Conservation (phyloP, 1,140 invertebrate genomes). For the Anastrepha ludens region DNA sequence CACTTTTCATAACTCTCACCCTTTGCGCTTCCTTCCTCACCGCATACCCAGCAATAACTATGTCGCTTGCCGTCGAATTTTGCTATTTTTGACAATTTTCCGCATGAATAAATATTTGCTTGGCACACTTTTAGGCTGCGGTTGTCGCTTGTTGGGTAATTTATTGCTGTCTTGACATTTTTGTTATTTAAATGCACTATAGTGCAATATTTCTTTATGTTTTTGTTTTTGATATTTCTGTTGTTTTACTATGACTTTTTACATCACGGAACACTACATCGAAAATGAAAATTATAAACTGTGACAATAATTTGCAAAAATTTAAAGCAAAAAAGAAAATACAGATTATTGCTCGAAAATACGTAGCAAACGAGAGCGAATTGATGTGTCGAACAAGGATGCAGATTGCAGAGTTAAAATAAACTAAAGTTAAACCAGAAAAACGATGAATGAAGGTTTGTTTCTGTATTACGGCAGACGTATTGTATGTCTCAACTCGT, state of each 20-base stretch:
- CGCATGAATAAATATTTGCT: slow-evolving; percentile 27
- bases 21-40: not conserved
- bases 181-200: not conserved
- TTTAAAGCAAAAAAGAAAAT: too few relatives aligned
- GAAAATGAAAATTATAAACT: not conserved
- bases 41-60: not conserved
- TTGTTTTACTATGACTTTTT: not conserved
- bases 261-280: not conserved
- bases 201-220: too few relatives aligned
- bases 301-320: too few relatives aligned
- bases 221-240: not conserved
- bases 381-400: too few relatives aligned
- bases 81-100: not conserved
- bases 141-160: not conserved
- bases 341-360: too few relatives aligned
- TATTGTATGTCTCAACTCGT: too few relatives aligned
- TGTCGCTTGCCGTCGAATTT: not conserved
- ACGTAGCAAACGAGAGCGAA: too few relatives aligned
- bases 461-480: too few relatives aligned
- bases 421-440: too few relatives aligned
- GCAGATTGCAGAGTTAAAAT: too few relatives aligned
- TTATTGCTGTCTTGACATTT: not conserved
- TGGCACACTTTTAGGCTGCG: not conserved
- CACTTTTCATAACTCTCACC: not conserved
- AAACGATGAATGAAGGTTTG: too few relatives aligned